Conservation (phyloP, 2,888 invertebrate genomes). For the Chelonus formosanus region DNA sequence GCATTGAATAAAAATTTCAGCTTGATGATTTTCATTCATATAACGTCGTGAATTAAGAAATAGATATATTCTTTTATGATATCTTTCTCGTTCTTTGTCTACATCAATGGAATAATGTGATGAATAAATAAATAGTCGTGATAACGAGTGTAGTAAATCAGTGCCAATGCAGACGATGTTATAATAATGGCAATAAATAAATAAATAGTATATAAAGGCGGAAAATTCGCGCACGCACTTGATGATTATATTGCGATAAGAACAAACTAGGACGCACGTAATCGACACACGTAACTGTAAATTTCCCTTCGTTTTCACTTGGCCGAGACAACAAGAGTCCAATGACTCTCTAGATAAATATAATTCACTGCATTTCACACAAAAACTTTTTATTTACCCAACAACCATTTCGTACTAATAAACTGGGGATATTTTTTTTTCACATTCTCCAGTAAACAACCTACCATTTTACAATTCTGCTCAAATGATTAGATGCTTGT, state of each 20-base stretch:
- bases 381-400: neutral
- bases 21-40: too few relatives aligned
- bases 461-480: too few relatives aligned
- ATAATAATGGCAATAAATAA: neutral
- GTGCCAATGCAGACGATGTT: neutral
- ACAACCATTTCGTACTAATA: too few relatives aligned
- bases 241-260: slow-evolving; percentile 2
- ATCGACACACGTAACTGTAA: slow-evolving; percentile 32
- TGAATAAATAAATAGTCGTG: neutral
- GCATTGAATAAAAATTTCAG: too few relatives aligned
- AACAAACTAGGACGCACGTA: slow-evolving; percentile 28
- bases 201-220: slow-evolving; percentile 3
- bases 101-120: neutral
- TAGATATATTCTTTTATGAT: too few relatives aligned
- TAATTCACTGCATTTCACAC: slow-evolving; percentile 6
- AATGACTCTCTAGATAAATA: slow-evolving; percentile 11
- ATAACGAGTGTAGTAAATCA: neutral
- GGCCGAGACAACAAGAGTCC: slow-evolving; percentile 12
- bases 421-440: too few relatives aligned
- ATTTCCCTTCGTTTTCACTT: slow-evolving; percentile 33
- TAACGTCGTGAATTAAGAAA: too few relatives aligned
- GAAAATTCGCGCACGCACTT: neutral
- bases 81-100: too few relatives aligned
- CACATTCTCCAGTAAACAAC: too few relatives aligned
- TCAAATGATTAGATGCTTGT: too few relatives aligned